These are phyloP conservation scores for Rhombomys opimus DNA, from an alignment of 2,113 vertebrate species.

Conservation along the genomic window DNA sequence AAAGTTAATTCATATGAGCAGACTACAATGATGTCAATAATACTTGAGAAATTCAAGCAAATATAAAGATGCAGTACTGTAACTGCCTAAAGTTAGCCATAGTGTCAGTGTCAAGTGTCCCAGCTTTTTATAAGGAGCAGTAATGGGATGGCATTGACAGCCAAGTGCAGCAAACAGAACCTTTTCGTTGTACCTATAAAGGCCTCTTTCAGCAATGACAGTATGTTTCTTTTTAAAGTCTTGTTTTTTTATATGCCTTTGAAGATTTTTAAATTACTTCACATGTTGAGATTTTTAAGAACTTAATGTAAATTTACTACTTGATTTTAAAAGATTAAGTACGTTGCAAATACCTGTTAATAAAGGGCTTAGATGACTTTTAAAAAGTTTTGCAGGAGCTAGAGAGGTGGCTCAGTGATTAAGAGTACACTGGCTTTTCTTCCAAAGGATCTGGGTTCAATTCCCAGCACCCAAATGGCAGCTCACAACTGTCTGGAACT, in stretches of 20 bases:
- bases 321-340: not conserved
- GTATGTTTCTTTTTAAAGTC: not conserved
- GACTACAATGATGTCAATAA: not conserved
- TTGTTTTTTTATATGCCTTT: not conserved
- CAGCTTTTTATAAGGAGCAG: not conserved
- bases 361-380: not conserved
- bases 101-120: not conserved
- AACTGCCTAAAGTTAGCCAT: not conserved
- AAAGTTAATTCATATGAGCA: too few relatives aligned
- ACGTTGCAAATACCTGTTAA: not conserved
- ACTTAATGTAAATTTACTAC: not conserved
- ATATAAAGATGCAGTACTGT: not conserved
- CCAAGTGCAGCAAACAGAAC: not conserved
- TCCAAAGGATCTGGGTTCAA: too few relatives aligned
- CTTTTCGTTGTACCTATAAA: not conserved
- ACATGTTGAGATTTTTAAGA: not conserved
- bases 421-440: too few relatives aligned
- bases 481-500: too few relatives aligned
- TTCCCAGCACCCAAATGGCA: too few relatives aligned
- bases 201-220: not conserved
- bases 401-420: too few relatives aligned
- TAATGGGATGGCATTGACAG: not conserved
- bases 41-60: not conserved
- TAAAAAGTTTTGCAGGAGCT: too few relatives aligned
- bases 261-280: not conserved